Evolutionary conservation across 2,113 vertebrate species (phyloP).

Genomic region (Pontoporia blainvillei): DNA sequence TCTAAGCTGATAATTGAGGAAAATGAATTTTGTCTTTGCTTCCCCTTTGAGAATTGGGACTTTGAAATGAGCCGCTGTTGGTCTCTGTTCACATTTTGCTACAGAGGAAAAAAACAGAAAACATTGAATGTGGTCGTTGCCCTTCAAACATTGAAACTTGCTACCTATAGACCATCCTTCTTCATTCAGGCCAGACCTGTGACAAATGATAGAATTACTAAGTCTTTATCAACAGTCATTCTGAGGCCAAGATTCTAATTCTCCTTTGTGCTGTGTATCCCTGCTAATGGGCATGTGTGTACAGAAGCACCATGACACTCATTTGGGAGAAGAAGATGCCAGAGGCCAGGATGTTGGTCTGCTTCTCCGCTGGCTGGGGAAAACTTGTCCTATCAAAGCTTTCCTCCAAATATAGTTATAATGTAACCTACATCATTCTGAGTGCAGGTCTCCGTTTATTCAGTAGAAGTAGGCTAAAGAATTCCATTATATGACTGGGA

Average conservation of each 20-base stretch:
- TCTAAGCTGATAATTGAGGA: neutral
- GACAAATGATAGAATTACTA: neutral
- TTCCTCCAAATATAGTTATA: neutral
- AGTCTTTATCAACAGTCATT: neutral
- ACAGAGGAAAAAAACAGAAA: neutral
- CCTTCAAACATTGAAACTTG: neutral
- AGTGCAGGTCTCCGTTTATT: neutral
- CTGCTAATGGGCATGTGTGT: neutral
- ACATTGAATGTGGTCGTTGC: neutral
- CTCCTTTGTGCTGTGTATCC: neutral
- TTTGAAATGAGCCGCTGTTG: neutral
- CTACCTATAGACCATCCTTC: neutral
- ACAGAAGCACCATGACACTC: neutral
- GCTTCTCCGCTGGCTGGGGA: neutral
- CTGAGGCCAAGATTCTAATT: neutral
- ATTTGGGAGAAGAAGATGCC: neutral
- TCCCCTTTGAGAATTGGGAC: neutral
- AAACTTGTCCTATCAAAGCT: neutral
- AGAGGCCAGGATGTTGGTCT: neutral
- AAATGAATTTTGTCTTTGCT: neutral
- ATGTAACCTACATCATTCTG: neutral
- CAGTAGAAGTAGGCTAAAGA: neutral
- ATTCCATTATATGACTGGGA: neutral
- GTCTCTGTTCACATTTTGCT: neutral
- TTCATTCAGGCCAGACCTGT: neutral